Evolutionary conservation across 2,113 vertebrate genomes (phyloP), one percentile per base, ranked within the genome.

Genomic region (Nycticebus coucang): DNA sequence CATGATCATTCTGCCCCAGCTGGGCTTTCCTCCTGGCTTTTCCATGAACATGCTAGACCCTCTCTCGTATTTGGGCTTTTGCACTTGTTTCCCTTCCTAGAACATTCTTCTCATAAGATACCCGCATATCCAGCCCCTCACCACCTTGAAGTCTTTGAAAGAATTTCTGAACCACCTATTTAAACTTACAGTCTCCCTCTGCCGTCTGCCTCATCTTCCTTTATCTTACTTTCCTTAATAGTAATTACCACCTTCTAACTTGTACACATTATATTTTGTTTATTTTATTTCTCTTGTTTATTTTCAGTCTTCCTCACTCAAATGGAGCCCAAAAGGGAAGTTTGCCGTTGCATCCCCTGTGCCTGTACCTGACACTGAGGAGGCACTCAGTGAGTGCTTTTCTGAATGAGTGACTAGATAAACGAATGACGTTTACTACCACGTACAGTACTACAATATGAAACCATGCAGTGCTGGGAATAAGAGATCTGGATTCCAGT

Each of bases 221-320:
- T 74, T 78, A n/a, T 45, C 87, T 72, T 33, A 66, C 30, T 88
- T 81, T 93, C 50, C 64, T 78, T 69, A 9, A 62, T 14, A 24
- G 21, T 57, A 74, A 59, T 91, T 90, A 74, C 22, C 4, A 82
- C 8, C 59, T 91, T 50, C 8, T 62, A 30, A 91, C 17, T 50
- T 50, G 45, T 50, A 50, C 45, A 50, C 45, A 9, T 62, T 26
- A 59, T 5, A 22, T 59, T 91, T 79, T 60, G 24, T 64, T 64
- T 12, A 64, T 64, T 21, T 78, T 83, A 41, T 81, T 71, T 83
- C 35, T 72, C 59, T 75, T 74, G 18, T 90, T 90, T 83, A 28
- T 87, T 85, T 81, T 87, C 75, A 81, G 4, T 80, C 37, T 85
- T 96, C 28, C 26, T 53, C 5, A n/a, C 28, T 57, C 33, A 80